phyloP scores from a whole-genome alignment of 1,140 invertebrate species.

The Xylocopa sonorina region DNA sequence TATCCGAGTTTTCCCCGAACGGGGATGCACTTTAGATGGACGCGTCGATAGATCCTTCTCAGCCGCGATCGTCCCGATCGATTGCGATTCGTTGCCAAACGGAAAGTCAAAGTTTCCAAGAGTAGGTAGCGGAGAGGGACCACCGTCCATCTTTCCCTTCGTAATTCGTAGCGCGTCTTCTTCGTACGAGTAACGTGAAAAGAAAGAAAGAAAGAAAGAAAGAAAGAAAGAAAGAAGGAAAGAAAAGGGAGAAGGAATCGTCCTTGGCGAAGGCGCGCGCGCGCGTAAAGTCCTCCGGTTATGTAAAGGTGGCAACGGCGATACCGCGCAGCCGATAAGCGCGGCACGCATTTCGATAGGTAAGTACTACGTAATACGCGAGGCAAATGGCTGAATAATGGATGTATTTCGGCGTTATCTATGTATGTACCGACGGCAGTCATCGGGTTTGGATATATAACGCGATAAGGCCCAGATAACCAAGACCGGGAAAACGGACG shows the following conservation, averaged over 20 bases:
- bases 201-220: background rate
- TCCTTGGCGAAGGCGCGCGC: slow-evolving; percentile 2
- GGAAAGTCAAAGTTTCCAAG: slow-evolving; percentile 27
- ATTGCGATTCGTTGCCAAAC: background rate
- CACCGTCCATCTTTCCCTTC: too few relatives aligned
- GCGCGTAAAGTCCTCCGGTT: slow-evolving; percentile 52
- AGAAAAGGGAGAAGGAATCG: background rate
- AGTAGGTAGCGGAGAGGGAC: too few relatives aligned
- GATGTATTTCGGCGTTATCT: slow-evolving; percentile 72
- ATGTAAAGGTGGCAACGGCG: slow-evolving; percentile 74
- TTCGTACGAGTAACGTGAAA: too few relatives aligned
- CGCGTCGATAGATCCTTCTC: slow-evolving; percentile 62
- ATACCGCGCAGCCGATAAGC: slow-evolving; percentile 69
- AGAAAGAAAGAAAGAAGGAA: too few relatives aligned
- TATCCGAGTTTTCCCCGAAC: slow-evolving; percentile 52
- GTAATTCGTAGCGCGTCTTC: too few relatives aligned
- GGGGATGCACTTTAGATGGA: slow-evolving; percentile 70
- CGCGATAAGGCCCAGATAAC: slow-evolving; percentile 58
- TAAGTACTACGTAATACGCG: slow-evolving; percentile 72
- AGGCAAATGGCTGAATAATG: slow-evolving; percentile 76
- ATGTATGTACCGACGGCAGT: slow-evolving; percentile 43
- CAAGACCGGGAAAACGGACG: slow-evolving; percentile 9
- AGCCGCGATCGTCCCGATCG: too few relatives aligned
- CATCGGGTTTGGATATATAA: slow-evolving; percentile 65
- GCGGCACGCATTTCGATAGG: slow-evolving; percentile 49